Conservation (phyloP, 92 coral and sea anemone species). For the Pocillopora grandis region DNA sequence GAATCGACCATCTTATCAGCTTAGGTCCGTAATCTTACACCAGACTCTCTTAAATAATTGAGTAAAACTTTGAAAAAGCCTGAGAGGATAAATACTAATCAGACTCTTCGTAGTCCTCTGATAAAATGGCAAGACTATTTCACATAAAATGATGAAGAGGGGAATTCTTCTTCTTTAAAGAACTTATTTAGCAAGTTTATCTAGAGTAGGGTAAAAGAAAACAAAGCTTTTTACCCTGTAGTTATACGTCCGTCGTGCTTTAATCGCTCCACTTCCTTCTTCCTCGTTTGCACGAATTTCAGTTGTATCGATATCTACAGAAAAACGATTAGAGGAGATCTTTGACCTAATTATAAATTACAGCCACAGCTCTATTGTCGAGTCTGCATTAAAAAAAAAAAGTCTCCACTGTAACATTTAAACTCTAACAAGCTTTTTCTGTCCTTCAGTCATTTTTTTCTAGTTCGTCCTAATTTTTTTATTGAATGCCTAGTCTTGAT, state of each 20-base stretch:
- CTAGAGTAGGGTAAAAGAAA: neutral
- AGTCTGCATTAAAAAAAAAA: neutral
- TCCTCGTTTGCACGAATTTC: constrained; percentile 97
- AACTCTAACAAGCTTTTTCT: neutral
- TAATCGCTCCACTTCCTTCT: constrained; percentile 81
- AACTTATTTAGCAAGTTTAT: too few relatives aligned
- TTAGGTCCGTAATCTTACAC: too few relatives aligned
- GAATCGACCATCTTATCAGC: too few relatives aligned
- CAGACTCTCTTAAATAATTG: too few relatives aligned
- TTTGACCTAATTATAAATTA: neutral
- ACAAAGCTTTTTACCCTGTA: constrained; percentile 66
- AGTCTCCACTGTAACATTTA: too few relatives aligned
- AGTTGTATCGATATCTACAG: constrained; percentile 88
- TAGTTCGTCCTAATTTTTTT: constrained; percentile 84
- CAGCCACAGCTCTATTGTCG: neutral
- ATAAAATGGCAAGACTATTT: too few relatives aligned
- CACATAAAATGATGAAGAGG: too few relatives aligned
- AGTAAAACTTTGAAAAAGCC: too few relatives aligned
- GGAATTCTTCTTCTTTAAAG: too few relatives aligned
- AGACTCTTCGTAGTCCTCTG: too few relatives aligned
- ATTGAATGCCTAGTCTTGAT: too few relatives aligned
- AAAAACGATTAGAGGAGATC: neutral
- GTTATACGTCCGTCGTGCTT: constrained; percentile 83
- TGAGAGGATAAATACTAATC: too few relatives aligned
- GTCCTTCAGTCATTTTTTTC: constrained; percentile 93